These are phyloP conservation scores for Rostratula benghalensis DNA, from an alignment of 2,113 vertebrate species.

Conservation along the genomic window DNA sequence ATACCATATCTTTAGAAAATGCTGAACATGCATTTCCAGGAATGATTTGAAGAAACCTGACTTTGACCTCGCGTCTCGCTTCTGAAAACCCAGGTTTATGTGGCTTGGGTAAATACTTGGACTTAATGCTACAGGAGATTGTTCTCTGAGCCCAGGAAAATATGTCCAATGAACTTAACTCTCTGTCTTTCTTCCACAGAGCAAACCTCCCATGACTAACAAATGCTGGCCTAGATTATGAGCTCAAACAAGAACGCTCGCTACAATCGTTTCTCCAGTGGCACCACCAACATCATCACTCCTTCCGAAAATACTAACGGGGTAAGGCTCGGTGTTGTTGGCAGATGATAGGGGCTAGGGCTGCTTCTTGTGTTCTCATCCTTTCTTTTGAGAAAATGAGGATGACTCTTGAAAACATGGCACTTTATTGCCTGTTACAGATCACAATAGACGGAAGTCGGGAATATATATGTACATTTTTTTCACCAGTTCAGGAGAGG, in stretches of 20 bases:
- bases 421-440: not conserved
- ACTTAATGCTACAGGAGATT: not conserved
- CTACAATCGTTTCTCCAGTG: slow-evolving; percentile 80
- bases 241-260: slow-evolving; percentile 79
- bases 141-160: not conserved
- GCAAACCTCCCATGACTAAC: slow-evolving; percentile 51
- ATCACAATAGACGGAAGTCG: not conserved
- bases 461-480: not conserved
- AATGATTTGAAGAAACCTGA: not conserved
- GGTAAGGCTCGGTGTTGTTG: slow-evolving; percentile 70
- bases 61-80: not conserved
- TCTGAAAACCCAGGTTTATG: not conserved
- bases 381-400: not conserved
- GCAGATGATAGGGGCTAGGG: not conserved
- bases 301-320: slow-evolving; percentile 71
- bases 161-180: not conserved
- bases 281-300: slow-evolving; percentile 69
- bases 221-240: slow-evolving; percentile 80
- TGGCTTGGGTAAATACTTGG: not conserved
- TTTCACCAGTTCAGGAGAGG: not conserved
- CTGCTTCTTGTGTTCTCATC: not conserved
- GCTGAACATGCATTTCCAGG: not conserved
- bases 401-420: not conserved
- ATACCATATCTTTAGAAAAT: not conserved
- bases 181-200: slow-evolving; percentile 46